Evolutionary conservation across 2,888 invertebrate species (phyloP).

Genomic region (Alloplasta piceator): DNA sequence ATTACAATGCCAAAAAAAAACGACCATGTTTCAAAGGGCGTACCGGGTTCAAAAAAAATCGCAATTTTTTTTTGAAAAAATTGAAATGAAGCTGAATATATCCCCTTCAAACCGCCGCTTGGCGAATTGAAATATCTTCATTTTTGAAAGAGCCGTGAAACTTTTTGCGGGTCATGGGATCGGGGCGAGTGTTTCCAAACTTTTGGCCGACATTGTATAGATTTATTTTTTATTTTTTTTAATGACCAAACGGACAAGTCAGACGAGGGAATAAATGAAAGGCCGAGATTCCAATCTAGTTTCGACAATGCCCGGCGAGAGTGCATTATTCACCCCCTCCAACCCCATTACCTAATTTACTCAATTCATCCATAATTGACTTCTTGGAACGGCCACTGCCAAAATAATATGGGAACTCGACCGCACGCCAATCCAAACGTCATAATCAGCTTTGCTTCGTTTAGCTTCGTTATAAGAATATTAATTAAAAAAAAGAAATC

Average conservation of each 20-base stretch:
- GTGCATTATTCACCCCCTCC: constrained; percentile 40
- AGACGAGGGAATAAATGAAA: constrained; percentile 65
- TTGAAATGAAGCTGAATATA: too few species aligned
- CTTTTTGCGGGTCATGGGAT: too few species aligned
- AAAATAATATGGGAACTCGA: constrained; percentile 58
- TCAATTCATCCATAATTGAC: constrained; percentile 76
- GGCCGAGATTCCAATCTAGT: constrained; percentile 73
- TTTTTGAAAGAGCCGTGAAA: too few species aligned
- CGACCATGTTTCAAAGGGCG: too few species aligned
- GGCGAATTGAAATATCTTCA: too few species aligned
- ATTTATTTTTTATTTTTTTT: constrained; percentile 13
- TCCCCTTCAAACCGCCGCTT: too few species aligned
- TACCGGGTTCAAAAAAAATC: too few species aligned
- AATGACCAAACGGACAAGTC: constrained; percentile 29
- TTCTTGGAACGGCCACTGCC: constrained; percentile 72
- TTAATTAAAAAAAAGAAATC: neutral
- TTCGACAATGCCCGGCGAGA: constrained; percentile 68
- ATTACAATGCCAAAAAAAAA: too few species aligned
- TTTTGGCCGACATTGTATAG: too few species aligned
- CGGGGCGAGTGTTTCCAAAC: too few species aligned
- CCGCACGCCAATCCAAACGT: too few species aligned
- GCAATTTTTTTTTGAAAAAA: too few species aligned
- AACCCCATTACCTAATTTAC: constrained; percentile 72
- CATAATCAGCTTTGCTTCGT: neutral
- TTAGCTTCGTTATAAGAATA: neutral